phyloP scores from a whole-genome alignment of 2,113 vertebrate species.

The Planiliza haematocheilus region DNA sequence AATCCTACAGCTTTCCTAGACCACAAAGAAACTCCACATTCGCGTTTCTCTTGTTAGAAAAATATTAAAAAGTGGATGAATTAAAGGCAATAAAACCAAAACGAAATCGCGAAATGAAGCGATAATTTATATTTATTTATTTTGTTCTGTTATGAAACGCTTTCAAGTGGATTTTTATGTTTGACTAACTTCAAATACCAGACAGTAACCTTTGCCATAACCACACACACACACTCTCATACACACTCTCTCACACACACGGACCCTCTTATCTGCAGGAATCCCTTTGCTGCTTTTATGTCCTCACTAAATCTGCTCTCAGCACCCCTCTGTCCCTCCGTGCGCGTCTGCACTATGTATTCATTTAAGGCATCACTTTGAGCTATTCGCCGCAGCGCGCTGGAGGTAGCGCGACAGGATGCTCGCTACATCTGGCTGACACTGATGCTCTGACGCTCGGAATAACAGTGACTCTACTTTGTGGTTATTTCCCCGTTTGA shows the following conservation, averaged over 20 bases:
- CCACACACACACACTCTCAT: conserved; percentile 23
- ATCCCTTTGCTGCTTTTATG: conserved; percentile 71
- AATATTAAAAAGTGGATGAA: neutral
- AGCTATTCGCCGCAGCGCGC: neutral
- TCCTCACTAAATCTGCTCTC: conserved; percentile 71
- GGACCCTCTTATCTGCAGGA: conserved; percentile 62
- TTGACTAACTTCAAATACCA: neutral
- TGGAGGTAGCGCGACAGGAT: neutral
- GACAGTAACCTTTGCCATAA: conserved; percentile 38
- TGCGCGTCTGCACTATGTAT: conserved; percentile 23
- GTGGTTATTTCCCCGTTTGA: neutral
- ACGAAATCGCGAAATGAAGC: neutral
- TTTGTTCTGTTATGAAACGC: neutral
- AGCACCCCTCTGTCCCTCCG: conserved; percentile 8
- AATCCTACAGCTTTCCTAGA: neutral
- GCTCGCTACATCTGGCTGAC: neutral
- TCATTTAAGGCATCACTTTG: conserved; percentile 22
- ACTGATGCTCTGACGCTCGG: neutral
- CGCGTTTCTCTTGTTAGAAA: neutral
- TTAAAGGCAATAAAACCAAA: neutral
- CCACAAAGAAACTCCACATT: neutral
- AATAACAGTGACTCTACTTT: neutral
- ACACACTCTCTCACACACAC: conserved; percentile 21
- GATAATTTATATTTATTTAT: neutral
- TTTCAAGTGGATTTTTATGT: too few relatives aligned